phyloP scores from a whole-genome alignment of 2,888 invertebrate genomes.

The Temnothorax ravouxi region DNA sequence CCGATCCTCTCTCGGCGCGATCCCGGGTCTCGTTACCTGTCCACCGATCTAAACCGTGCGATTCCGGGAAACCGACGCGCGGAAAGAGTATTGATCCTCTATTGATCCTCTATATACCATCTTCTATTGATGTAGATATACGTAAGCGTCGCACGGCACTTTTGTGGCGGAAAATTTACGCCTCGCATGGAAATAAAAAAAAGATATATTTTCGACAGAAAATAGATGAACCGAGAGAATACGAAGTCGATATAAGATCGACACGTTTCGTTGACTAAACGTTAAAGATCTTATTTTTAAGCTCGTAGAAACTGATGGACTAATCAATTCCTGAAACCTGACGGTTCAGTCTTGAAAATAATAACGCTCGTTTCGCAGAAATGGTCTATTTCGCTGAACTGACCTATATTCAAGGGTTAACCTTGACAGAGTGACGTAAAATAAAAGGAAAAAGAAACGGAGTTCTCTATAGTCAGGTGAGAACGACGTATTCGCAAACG shows the following conservation, averaged over 20 bases:
- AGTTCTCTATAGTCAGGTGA: conserved; percentile 27
- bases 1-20: conserved; percentile 10
- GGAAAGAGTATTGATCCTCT: conserved; percentile 20
- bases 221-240: neutral
- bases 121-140: neutral
- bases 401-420: conserved; percentile 42
- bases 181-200: neutral
- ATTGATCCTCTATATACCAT: neutral
- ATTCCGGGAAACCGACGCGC: conserved; percentile 46
- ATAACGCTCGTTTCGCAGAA: conserved; percentile 48
- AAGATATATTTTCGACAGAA: neutral
- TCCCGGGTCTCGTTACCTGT: conserved; percentile 38
- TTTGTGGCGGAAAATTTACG: neutral
- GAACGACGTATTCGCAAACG: conserved; percentile 26
- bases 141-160: neutral
- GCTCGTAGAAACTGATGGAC: neutral
- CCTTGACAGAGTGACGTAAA: conserved; percentile 38
- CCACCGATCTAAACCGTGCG: conserved; percentile 44
- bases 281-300: neutral
- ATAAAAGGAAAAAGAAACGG: conserved; percentile 17
- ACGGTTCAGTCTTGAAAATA: conserved; percentile 18
- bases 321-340: neutral
- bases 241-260: neutral
- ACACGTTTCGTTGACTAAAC: neutral
- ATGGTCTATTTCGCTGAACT: conserved; percentile 31